A percentile compares a stretch with the other conserved stretches of the same genome.
Evolutionary conservation across 2,113 vertebrate species (phyloP).

Genomic region (Junco hyemalis): DNA sequence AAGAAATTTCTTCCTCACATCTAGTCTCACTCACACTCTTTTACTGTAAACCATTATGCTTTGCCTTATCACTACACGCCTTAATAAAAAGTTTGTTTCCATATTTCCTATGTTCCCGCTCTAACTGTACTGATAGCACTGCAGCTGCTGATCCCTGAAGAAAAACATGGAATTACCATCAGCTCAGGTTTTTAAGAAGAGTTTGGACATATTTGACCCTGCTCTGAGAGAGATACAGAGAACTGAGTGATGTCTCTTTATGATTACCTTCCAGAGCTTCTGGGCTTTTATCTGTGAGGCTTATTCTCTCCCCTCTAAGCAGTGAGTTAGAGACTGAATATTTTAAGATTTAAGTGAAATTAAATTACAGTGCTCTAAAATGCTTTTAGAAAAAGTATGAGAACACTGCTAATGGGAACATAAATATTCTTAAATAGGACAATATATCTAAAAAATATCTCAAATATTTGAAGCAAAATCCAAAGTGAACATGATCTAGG

Average conservation of each 20-base stretch:
- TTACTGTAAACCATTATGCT: background rate
- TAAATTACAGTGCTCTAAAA: background rate
- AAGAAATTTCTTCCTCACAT: background rate
- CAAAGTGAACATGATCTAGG: background rate
- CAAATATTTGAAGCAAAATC: background rate
- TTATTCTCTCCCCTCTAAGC: background rate
- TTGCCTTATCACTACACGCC: background rate
- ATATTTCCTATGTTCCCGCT: background rate
- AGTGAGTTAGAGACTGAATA: background rate
- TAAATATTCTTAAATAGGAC: background rate
- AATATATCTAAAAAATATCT: background rate
- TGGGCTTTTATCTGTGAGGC: background rate
- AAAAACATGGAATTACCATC: background rate
- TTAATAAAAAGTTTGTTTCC: background rate
- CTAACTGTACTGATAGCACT: background rate
- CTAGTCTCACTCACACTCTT: background rate
- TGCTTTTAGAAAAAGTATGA: background rate
- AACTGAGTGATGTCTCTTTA: background rate
- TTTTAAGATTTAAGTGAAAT: background rate
- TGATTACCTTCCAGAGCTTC: background rate
- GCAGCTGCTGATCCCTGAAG: background rate
- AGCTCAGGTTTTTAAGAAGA: background rate
- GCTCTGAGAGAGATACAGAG: background rate
- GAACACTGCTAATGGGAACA: background rate
- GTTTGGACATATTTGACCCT: background rate